Percentiles rank a stretch among this genome's conserved stretches.
Conservation (phyloP, 2,888 invertebrate species). For the Smittia sp. region DNA sequence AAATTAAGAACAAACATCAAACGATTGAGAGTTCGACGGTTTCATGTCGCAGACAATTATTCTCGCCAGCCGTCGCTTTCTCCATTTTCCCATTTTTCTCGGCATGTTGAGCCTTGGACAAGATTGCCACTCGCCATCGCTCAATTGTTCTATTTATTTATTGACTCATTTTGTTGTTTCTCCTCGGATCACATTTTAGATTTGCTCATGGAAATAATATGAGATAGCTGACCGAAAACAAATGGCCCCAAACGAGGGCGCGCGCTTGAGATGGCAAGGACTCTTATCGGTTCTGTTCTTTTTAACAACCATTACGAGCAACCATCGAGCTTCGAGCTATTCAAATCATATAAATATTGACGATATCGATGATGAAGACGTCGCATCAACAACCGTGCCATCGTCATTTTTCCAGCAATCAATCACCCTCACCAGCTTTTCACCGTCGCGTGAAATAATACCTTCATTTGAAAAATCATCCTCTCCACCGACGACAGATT, state of each 20-base stretch:
- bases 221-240: conserved; percentile 32
- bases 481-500: not conserved
- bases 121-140: not conserved
- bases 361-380: conserved; percentile 34
- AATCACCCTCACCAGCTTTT: conserved; percentile 6
- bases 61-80: not conserved
- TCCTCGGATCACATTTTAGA: conserved; percentile 3
- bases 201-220: conserved; percentile 32
- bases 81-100: not conserved
- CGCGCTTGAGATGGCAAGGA: conserved; percentile 25
- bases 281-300: conserved; percentile 26
- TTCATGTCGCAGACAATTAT: conserved; percentile 3
- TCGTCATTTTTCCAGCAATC: conserved; percentile 7
- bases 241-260: conserved; percentile 36
- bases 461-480: not conserved
- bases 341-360: conserved; percentile 36
- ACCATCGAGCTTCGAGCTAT: conserved; percentile 27
- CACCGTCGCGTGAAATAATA: conserved; percentile 12
- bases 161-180: conserved; percentile 8
- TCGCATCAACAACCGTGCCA: not conserved
- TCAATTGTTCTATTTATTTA: not conserved
- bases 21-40: not conserved
- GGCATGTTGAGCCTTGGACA: no score
- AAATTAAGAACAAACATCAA: not conserved
- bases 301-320: conserved; percentile 17